Evolutionary conservation across 2,888 invertebrate genomes (phyloP).

Genomic region (Leuctra nigra): DNA sequence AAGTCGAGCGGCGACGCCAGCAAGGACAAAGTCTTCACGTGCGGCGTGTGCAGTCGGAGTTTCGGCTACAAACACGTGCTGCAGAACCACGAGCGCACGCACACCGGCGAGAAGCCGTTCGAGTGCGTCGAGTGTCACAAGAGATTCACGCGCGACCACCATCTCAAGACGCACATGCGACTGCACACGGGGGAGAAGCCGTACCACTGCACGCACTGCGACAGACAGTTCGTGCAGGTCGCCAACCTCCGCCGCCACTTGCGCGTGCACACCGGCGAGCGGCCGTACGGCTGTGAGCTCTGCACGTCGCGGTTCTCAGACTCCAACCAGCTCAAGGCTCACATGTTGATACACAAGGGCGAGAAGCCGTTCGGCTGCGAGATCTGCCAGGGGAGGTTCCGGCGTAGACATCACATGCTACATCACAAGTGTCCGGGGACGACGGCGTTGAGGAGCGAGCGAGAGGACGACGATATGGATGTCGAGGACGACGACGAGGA

Average conservation of each 20-base stretch:
- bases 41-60: slow-evolving; percentile 78
- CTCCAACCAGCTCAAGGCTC: slow-evolving; percentile 87
- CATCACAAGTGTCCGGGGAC: slow-evolving; percentile 70
- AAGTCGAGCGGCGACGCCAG: slow-evolving; percentile 30
- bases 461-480: slow-evolving; percentile 32
- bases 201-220: slow-evolving; percentile 86
- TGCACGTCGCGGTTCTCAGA: slow-evolving; percentile 85
- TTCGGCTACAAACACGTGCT: slow-evolving; percentile 93
- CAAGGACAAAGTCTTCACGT: slow-evolving; percentile 80
- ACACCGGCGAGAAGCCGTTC: slow-evolving; percentile 92
- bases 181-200: slow-evolving; percentile 91
- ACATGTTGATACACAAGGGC: slow-evolving; percentile 80
- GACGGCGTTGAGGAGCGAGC: slow-evolving; percentile 38
- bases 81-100: slow-evolving; percentile 90
- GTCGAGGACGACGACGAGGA: slow-evolving; percentile 26
- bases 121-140: slow-evolving; percentile 89
- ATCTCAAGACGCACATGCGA: slow-evolving; percentile 87
- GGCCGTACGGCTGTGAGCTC: slow-evolving; percentile 81
- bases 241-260: slow-evolving; percentile 84
- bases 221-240: slow-evolving; percentile 88
- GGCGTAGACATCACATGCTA: slow-evolving; percentile 77
- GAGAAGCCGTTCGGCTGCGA: slow-evolving; percentile 83
- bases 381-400: slow-evolving; percentile 70
- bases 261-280: slow-evolving; percentile 86
- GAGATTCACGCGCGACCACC: slow-evolving; percentile 87